Percentiles rank a stretch among this genome's conserved stretches.
Conservation (phyloP, 2,888 invertebrate species). For the Auanema sp. region DNA sequence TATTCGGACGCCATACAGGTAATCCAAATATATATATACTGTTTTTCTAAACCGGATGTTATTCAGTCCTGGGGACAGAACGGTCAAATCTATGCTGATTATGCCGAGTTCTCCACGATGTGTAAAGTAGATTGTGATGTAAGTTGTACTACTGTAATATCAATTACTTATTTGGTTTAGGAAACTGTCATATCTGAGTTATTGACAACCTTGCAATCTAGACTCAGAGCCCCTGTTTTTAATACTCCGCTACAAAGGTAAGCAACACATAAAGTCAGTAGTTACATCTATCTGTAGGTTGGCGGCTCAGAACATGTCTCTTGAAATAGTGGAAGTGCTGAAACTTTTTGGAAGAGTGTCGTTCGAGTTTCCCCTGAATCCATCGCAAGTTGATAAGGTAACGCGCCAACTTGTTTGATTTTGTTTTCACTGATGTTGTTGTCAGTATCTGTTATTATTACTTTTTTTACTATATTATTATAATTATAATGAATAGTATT, state of each 20-base stretch:
- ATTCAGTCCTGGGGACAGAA: constrained; percentile 35
- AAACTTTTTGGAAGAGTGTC: too few relatives aligned
- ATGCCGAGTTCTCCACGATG: constrained; percentile 20
- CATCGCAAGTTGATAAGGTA: too few relatives aligned
- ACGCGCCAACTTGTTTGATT: too few relatives aligned
- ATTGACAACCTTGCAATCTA: constrained; percentile 24
- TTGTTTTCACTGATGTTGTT: too few relatives aligned
- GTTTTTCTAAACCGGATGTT: background rate
- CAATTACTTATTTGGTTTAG: constrained; percentile 6
- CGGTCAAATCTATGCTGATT: constrained; percentile 44
- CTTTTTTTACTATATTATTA: too few relatives aligned
- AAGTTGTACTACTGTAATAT: background rate
- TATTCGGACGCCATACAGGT: constrained; percentile 28
- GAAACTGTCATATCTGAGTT: constrained; percentile 15
- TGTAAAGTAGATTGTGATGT: constrained; percentile 12
- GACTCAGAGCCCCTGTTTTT: constrained; percentile 30
- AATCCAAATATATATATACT: background rate
- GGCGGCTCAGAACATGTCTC: too few relatives aligned
- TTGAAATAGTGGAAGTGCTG: too few relatives aligned
- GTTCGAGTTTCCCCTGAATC: too few relatives aligned
- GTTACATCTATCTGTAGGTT: too few relatives aligned
- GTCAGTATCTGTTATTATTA: too few relatives aligned
- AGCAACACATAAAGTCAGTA: background rate
- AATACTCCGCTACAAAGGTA: constrained; percentile 24
- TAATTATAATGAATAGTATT: too few relatives aligned